These are phyloP conservation scores for Linepithema humile DNA, from an alignment of 1,140 invertebrate genomes.

Conservation along the genomic window DNA sequence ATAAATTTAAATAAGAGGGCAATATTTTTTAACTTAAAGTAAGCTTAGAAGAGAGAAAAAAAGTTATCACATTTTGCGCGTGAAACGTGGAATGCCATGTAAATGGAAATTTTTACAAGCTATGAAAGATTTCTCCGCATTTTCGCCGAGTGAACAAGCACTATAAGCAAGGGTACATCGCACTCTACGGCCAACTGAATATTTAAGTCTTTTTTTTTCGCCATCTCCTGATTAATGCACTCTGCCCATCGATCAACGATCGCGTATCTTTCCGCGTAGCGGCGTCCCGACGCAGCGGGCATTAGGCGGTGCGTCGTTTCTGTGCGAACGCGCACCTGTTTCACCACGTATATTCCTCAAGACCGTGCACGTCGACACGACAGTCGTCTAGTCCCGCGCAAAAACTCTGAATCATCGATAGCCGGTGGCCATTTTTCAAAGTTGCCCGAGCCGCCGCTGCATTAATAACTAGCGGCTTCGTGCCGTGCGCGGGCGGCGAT, in stretches of 20 bases:
- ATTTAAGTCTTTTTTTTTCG: slow-evolving; percentile 46
- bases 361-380: slow-evolving; percentile 64
- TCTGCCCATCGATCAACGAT: slow-evolving; percentile 46
- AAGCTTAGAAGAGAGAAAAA: not conserved
- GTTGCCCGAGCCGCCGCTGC: slow-evolving; percentile 63
- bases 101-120: not conserved
- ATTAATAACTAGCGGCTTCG: slow-evolving; percentile 73
- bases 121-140: not conserved
- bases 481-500: slow-evolving; percentile 66
- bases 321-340: slow-evolving; percentile 71
- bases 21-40: not conserved
- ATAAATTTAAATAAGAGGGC: too few relatives aligned
- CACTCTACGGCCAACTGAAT: slow-evolving; percentile 15
- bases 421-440: slow-evolving; percentile 71
- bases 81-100: not conserved
- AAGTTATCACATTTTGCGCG: not conserved
- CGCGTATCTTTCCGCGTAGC: slow-evolving; percentile 41
- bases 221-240: slow-evolving; percentile 28
- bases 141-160: not conserved
- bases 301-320: slow-evolving; percentile 13
- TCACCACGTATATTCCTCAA: slow-evolving; percentile 62
- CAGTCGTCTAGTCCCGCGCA: slow-evolving; percentile 59
- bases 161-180: not conserved
- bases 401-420: slow-evolving; percentile 73
- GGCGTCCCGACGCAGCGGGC: slow-evolving; percentile 18